Evolutionary conservation across 2,888 invertebrate genomes (phyloP).

Genomic region (Trissolcus brochymenae): DNA sequence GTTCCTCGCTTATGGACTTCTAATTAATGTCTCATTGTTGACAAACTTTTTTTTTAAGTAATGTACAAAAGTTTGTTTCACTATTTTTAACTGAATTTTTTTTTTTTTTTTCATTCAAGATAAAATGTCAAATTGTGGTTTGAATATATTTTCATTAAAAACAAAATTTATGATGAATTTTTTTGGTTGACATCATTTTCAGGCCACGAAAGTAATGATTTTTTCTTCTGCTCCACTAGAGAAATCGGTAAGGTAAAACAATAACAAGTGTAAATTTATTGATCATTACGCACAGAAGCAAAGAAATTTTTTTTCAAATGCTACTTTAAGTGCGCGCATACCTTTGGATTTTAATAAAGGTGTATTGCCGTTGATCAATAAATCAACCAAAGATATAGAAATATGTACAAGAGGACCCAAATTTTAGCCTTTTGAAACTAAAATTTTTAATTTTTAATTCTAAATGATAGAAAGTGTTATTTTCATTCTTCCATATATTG

Average conservation of each 20-base stretch:
- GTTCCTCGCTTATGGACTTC: not conserved
- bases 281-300: conserved; percentile 17
- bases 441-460: no score
- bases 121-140: no score
- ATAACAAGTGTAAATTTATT: conserved; percentile 28
- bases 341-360: conserved; percentile 20
- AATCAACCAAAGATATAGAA: conserved; percentile 29
- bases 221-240: not conserved
- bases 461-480: no score
- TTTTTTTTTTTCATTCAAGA: no score
- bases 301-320: conserved; percentile 17
- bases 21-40: not conserved
- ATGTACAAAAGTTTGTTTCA: not conserved
- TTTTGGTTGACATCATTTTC: not conserved
- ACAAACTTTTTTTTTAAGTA: not conserved
- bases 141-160: no score
- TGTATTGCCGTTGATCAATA: conserved; percentile 35
- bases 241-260: conserved; percentile 3
- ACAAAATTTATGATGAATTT: not conserved
- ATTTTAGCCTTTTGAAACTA: not conserved
- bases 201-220: conserved; percentile 3
- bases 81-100: not conserved
- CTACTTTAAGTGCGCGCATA: conserved; percentile 22
- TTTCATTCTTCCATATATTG: no score
- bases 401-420: conserved; percentile 12